A percentile compares a stretch with the other conserved stretches of the same genome.
These are phyloP conservation scores for Poeciliopsis occidentalis DNA, from an alignment of 2,113 vertebrate genomes.

Conservation along the genomic window DNA sequence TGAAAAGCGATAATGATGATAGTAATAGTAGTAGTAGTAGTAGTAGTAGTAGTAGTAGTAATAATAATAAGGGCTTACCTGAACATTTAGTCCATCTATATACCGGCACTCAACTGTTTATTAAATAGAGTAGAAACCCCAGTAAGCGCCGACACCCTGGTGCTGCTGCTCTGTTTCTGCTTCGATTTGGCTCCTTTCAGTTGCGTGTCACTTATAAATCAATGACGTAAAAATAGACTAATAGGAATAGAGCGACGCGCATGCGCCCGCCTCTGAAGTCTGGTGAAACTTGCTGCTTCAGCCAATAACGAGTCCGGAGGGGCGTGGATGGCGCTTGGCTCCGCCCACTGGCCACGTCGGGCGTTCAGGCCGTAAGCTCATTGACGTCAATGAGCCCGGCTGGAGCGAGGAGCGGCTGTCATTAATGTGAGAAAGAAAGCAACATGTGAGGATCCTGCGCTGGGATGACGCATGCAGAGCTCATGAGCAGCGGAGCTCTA, in stretches of 20 bases:
- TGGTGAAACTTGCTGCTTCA: neutral
- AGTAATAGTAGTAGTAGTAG: neutral
- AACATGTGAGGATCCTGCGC: conserved; percentile 34
- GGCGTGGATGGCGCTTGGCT: too few species aligned
- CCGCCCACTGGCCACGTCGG: conserved; percentile 55
- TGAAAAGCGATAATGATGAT: neutral
- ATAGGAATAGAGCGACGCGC: neutral
- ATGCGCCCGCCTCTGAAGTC: neutral
- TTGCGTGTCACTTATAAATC: conserved; percentile 12
- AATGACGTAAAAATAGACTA: conserved; percentile 4
- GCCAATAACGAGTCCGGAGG: conserved; percentile 24
- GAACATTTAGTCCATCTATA: neutral
- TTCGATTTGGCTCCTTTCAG: conserved; percentile 25
- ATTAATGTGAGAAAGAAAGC: conserved; percentile 10
- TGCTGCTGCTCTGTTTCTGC: neutral
- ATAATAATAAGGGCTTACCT: neutral
- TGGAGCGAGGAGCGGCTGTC: conserved; percentile 26
- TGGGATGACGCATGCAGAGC: conserved; percentile 47
- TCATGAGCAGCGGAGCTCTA: neutral
- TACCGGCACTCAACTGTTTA: neutral
- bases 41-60: too few species aligned
- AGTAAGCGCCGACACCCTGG: neutral
- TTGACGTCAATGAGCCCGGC: conserved; percentile 73
- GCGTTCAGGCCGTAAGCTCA: conserved; percentile 36
- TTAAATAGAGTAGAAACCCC: neutral